Evolutionary conservation across 2,797 vertebrate genomes (phyloP).

Genomic region (Lacerta bilineata): DNA sequence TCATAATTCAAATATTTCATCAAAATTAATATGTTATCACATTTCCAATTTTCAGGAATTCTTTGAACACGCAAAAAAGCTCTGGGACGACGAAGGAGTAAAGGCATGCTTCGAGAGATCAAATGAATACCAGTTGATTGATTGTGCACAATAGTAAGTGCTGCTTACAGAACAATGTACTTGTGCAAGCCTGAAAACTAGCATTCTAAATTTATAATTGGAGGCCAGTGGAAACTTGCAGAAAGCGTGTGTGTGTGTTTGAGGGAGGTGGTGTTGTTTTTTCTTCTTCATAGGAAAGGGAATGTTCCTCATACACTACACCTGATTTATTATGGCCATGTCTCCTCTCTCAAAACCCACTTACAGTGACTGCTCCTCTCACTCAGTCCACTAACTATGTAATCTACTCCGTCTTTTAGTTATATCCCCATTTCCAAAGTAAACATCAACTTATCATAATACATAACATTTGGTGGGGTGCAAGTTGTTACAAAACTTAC

Average conservation of each 20-base stretch:
- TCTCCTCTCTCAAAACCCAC: not conserved
- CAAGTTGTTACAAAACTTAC: no score
- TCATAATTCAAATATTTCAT: constrained; percentile 13
- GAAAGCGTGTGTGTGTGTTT: constrained; percentile 28
- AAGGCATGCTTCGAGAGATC: constrained; percentile 98
- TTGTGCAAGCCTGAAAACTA: not conserved
- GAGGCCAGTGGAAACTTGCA: not conserved
- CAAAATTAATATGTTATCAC: constrained; percentile 46
- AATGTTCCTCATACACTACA: not conserved
- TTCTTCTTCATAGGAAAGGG: no score
- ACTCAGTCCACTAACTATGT: not conserved
- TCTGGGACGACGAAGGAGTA: constrained; percentile 99
- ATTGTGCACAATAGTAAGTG: constrained; percentile 99
- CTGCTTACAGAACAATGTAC: constrained; percentile 41
- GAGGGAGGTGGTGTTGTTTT: not conserved
- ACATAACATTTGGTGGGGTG: no score
- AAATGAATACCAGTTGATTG: constrained; percentile 98
- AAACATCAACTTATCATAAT: not conserved
- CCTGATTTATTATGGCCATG: not conserved
- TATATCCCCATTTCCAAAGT: not conserved
- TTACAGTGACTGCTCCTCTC: not conserved
- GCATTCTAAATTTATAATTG: constrained; percentile 8
- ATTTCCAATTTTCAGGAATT: constrained; percentile 89
- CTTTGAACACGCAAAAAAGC: constrained; percentile 98
- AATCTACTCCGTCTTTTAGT: not conserved